phyloP scores from a whole-genome alignment of 2,888 invertebrate genomes.

The Xanthorhoe spadicearia region DNA sequence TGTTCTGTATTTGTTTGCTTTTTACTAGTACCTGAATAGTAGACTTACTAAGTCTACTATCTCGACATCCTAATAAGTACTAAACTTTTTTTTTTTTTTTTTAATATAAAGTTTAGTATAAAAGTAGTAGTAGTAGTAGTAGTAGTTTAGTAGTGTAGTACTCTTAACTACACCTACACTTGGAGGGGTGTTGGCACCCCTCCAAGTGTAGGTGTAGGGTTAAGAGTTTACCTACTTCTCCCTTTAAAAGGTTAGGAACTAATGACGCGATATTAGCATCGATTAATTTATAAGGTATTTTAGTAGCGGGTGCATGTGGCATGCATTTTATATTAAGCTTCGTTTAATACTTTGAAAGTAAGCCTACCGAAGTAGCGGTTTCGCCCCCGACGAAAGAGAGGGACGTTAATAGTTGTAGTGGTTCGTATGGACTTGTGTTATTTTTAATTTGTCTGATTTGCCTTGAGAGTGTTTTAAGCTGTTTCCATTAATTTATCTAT shows the following conservation, averaged over 20 bases:
- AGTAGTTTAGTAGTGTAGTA: no score
- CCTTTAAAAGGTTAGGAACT: slow-evolving; percentile 35
- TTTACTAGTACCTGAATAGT: no score
- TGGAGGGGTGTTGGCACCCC: slow-evolving; percentile 40
- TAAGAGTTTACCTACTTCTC: slow-evolving; percentile 39
- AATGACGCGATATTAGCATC: slow-evolving; percentile 14
- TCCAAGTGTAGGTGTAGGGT: slow-evolving; percentile 43
- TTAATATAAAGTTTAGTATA: no score
- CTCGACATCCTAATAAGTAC: no score
- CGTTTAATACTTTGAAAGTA: not conserved
- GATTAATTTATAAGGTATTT: not conserved
- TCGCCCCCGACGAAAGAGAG: no score
- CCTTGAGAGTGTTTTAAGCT: no score
- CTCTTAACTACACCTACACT: slow-evolving; percentile 42
- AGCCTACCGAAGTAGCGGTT: not conserved
- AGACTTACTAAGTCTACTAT: not conserved
- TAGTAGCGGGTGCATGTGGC: not conserved
- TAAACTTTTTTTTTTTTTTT: no score
- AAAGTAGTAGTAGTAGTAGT: no score
- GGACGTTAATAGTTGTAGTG: no score
- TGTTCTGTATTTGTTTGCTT: not conserved
- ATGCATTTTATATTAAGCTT: not conserved
- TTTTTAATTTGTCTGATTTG: no score
- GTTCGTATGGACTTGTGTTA: no score
- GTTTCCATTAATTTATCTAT: no score